Conservation (phyloP, 2,113 vertebrate species). For the Hymenochirus boettgeri region DNA sequence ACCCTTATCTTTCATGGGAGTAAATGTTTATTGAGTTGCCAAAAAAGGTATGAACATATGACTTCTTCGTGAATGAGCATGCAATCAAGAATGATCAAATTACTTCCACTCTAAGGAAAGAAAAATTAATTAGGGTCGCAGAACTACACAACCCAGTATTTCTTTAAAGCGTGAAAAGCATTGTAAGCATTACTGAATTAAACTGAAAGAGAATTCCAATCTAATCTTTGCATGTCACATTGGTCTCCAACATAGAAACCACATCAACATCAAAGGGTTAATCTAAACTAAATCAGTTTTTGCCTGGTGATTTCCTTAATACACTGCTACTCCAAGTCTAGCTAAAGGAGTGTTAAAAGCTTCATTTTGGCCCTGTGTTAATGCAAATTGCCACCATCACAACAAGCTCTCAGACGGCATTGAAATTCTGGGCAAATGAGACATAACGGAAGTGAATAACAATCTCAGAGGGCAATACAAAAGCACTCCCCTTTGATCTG, state of each 20-base stretch:
- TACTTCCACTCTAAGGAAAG: too few relatives aligned
- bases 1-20: too few relatives aligned
- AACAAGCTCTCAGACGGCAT: constrained; percentile 81
- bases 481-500: constrained; percentile 82
- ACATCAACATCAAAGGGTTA: not conserved
- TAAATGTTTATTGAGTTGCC: too few relatives aligned
- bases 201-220: not conserved
- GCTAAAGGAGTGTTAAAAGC: constrained; percentile 44
- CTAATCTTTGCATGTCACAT: not conserved
- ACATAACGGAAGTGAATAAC: constrained; percentile 75
- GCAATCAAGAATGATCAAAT: too few relatives aligned
- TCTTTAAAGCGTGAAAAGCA: not conserved
- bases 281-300: not conserved
- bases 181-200: not conserved
- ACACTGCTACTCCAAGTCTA: constrained; percentile 46
- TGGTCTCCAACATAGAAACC: not conserved
- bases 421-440: constrained; percentile 79
- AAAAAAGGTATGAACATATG: too few relatives aligned
- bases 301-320: constrained; percentile 9
- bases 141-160: not conserved
- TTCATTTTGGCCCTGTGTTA: constrained; percentile 63
- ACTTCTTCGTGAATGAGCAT: too few relatives aligned
- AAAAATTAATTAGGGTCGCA: too few relatives aligned
- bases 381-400: constrained; percentile 70
- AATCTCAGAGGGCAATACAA: constrained; percentile 74